These are phyloP conservation scores for Aethina tumida DNA, from an alignment of 1,140 invertebrate genomes.

Conservation along the genomic window DNA sequence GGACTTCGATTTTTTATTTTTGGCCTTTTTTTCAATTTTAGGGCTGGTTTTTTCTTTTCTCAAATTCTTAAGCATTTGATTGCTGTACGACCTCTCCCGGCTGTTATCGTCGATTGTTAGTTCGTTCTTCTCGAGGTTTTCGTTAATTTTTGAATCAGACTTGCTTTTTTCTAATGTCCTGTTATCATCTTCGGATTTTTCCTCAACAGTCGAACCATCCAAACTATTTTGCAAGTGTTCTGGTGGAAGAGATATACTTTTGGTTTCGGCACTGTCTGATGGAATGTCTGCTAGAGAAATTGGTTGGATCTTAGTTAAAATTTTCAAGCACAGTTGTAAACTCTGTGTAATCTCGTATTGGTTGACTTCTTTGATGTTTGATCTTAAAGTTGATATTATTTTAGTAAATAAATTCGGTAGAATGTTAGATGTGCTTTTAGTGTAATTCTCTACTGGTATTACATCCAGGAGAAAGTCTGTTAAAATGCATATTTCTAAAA, in stretches of 20 bases:
- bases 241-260: conserved; percentile 2
- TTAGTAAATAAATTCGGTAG: conserved; percentile 61
- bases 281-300: conserved; percentile 20
- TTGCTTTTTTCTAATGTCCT: conserved; percentile 49
- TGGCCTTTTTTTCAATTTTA: conserved; percentile 40
- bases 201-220: background rate
- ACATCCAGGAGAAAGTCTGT: conserved; percentile 72
- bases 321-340: conserved; percentile 61
- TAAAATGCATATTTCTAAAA: conserved; percentile 59
- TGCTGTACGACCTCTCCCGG: conserved; percentile 35
- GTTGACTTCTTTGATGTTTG: conserved; percentile 47
- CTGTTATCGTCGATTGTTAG: conserved; percentile 27
- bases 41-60: conserved; percentile 39
- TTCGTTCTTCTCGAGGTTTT: conserved; percentile 41
- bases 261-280: conserved; percentile 1
- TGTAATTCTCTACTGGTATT: conserved; percentile 68
- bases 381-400: conserved; percentile 50
- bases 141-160: conserved; percentile 54
- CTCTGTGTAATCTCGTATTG: conserved; percentile 53
- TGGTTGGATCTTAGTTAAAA: conserved; percentile 68
- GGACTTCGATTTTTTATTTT: conserved; percentile 44
- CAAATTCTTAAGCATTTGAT: conserved; percentile 36
- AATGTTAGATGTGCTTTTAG: conserved; percentile 71
- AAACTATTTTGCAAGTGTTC: conserved; percentile 8
- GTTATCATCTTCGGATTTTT: conserved; percentile 14